Conservation (phyloP, 2,113 vertebrate genomes). For the Scalopus aquaticus region DNA sequence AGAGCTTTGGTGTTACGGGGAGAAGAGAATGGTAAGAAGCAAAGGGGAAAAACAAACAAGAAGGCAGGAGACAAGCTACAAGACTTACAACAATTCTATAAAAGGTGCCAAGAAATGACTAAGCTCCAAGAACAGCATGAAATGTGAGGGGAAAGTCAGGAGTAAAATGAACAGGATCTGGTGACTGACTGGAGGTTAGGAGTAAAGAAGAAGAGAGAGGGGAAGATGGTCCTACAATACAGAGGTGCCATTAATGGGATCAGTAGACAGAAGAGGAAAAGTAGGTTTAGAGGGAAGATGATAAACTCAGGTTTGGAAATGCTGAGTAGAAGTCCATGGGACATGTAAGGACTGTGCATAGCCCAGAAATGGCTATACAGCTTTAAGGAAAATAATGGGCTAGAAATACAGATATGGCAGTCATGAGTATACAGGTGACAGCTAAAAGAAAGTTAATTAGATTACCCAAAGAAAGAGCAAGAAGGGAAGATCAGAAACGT, state of each 20-base stretch:
- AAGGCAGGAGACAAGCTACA: background rate
- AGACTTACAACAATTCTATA: background rate
- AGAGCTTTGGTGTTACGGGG: rapidly evolving
- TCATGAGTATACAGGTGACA: background rate
- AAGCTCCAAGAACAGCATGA: background rate
- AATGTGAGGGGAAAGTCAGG: background rate
- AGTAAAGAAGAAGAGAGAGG: background rate
- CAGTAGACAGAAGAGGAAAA: background rate
- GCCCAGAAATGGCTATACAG: background rate
- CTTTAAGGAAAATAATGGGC: background rate
- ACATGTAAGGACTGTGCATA: background rate
- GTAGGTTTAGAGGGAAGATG: background rate
- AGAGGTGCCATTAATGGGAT: no score
- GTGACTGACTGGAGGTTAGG: background rate
- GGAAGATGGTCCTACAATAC: background rate
- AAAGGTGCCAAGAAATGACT: background rate
- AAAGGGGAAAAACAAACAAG: background rate
- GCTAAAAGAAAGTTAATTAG: background rate
- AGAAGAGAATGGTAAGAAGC: background rate
- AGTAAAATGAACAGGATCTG: background rate
- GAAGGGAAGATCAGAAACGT: background rate
- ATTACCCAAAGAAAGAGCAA: background rate
- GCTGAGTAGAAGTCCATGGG: background rate
- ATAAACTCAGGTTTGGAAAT: background rate
- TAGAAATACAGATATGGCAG: background rate